Conservation (phyloP, 37 sponge, comb jelly and placozoan species). For the Crambe crambe region DNA sequence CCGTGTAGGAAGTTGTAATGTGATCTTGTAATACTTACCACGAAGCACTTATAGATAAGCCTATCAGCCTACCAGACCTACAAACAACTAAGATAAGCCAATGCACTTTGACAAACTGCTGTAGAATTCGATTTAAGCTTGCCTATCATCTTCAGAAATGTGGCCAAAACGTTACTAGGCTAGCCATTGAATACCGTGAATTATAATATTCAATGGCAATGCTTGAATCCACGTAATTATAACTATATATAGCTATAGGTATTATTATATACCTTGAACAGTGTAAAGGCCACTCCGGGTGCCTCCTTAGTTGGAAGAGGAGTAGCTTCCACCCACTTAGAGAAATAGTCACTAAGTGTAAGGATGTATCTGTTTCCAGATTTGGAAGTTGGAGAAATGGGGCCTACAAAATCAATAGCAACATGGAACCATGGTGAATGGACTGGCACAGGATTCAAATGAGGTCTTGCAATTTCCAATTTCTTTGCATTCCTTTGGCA, state of each 20-base stretch:
- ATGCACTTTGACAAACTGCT: no score
- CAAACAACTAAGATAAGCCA: no score
- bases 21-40: no score
- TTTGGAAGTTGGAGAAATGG: conserved; percentile 13
- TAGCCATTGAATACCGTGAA: no score
- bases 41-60: no score
- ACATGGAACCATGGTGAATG: conserved; percentile 50
- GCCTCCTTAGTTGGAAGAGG: conserved; percentile 59
- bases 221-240: neutral
- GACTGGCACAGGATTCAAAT: conserved; percentile 51
- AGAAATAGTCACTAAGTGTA: conserved; percentile 75
- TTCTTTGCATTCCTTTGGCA: conserved; percentile 46
- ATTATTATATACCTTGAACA: conserved; percentile 45
- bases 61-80: no score
- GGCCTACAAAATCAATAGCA: conserved; percentile 70
- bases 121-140: no score
- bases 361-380: conserved; percentile 65
- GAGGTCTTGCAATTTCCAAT: conserved; percentile 36
- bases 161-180: no score
- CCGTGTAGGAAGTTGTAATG: no score
- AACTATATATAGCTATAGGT: neutral
- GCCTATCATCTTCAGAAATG: no score
- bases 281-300: conserved; percentile 23
- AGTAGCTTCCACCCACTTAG: conserved; percentile 79
- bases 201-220: no score